Percentiles rank a stretch among this genome's conserved stretches.
These are phyloP conservation scores for Nettapus auritus DNA, from an alignment of 2,113 vertebrate species.

Conservation along the genomic window DNA sequence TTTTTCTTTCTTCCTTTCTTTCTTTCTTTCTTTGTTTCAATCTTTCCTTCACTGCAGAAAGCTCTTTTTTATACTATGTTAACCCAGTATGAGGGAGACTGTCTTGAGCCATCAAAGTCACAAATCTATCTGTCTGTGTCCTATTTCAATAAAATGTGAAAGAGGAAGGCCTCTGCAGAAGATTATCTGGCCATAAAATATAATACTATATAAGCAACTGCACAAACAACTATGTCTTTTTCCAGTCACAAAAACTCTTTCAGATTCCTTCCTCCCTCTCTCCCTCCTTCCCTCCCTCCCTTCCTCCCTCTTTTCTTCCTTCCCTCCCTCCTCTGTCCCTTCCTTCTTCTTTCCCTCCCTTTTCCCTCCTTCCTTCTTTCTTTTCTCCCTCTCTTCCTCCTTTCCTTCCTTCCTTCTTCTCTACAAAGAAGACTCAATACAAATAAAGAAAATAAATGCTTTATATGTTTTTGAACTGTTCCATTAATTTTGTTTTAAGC, in stretches of 20 bases:
- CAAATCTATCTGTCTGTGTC: not conserved
- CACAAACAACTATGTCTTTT: not conserved
- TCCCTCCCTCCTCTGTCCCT: no score
- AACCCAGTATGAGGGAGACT: not conserved
- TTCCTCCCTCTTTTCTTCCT: no score
- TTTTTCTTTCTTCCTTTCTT: not conserved
- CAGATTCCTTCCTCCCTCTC: conserved; percentile 11
- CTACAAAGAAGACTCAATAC: not conserved
- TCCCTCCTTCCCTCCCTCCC: not conserved
- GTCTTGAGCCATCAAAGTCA: not conserved
- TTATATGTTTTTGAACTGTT: not conserved
- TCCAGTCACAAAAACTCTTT: not conserved
- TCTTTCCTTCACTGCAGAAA: not conserved
- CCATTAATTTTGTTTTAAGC: conserved; percentile 15
- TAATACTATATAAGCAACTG: not conserved
- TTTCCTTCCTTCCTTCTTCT: not conserved
- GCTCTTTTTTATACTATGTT: not conserved
- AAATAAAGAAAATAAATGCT: not conserved
- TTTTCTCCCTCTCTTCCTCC: not conserved
- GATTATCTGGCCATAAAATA: not conserved
- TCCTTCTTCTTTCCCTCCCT: no score
- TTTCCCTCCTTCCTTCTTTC: not conserved
- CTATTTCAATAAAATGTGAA: not conserved
- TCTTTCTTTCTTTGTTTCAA: not conserved
- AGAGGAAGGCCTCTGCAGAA: not conserved